A percentile compares a stretch with the other conserved stretches of the same genome.
Conservation (phyloP, 2,797 vertebrate genomes). For the Sciurus vulgaris region DNA sequence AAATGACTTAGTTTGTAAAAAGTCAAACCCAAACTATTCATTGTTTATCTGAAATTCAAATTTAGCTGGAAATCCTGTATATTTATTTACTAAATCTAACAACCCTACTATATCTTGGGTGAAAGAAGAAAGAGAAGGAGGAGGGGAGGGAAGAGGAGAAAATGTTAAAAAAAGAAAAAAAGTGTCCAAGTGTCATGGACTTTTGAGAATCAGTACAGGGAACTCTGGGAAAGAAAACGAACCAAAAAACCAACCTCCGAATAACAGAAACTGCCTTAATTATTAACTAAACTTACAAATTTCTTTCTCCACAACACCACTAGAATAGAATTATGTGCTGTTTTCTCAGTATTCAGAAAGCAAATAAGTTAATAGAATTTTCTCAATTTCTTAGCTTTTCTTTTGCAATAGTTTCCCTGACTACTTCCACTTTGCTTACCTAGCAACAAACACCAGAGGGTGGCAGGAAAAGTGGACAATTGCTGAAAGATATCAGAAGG, state of each 20-base stretch:
- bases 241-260: not conserved
- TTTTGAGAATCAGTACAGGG: not conserved
- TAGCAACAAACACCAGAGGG: not conserved
- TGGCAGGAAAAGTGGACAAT: not conserved
- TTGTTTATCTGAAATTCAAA: constrained; percentile 35
- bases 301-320: not conserved
- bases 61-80: not conserved
- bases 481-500: not conserved
- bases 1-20: not conserved
- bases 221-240: not conserved
- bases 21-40: not conserved
- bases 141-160: no score
- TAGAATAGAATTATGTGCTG: not conserved
- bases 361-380: not conserved
- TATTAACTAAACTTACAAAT: not conserved
- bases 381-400: not conserved
- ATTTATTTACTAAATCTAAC: constrained; percentile 46
- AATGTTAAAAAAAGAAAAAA: not conserved
- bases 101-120: not conserved
- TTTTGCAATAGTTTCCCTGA: not conserved
- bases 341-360: constrained; percentile 9
- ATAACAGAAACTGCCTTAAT: not conserved
- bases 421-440: not conserved
- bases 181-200: not conserved
- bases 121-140: no score